Evolutionary conservation across 2,113 vertebrate genomes (phyloP), one percentile per base, ranked within the genome.

Genomic region (Hymenochirus boettgeri): DNA sequence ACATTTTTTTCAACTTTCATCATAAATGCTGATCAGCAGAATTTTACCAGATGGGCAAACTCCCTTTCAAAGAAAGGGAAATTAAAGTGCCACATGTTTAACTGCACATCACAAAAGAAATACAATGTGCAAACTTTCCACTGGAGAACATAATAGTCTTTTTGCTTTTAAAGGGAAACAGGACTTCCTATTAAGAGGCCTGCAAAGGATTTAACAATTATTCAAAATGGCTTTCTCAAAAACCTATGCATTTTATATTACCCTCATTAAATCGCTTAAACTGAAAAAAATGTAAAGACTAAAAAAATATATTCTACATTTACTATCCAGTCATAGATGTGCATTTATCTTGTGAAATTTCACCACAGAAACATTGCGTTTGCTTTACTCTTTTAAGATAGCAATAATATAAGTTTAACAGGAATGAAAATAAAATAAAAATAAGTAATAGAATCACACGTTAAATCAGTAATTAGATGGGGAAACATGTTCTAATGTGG

Each of bases 161-260:
- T 77, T 81, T 78, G 76, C 78, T 81, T 78, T 77, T 80, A 84
- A 77, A 79, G 73, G 77, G 77, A 80, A 84, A 78, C 79, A 80
- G 72, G 70, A 56, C 74, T 80, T 82, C 76, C 76, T 77, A 78
- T 73, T 71, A 76, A 71, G 74, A 78, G 67, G 74, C 74, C 76
- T 77, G 79, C 70, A 76, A 77, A 72, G 79, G 72, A 73, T 75
- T 76, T 73, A 77, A 76, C 76, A 78, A 74, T 76, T 76, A 76
- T 62, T 78, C 52, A 62, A 70, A 72, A 70, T 74, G 29, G 53
- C 47, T 73, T 78, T 82, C 57, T 75, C 72, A 63, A 11, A 72
- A 66, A 67, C 65, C 70, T 76, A 70, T 67, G 71, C 61, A 61
- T 74, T 73, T 75, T 80, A 76, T 77, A 60, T 78, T 74, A 78